Percentiles rank a stretch among this genome's conserved stretches.
Conservation (phyloP, 2,888 invertebrate genomes). For the Rhopalosiphum nymphaeae region DNA sequence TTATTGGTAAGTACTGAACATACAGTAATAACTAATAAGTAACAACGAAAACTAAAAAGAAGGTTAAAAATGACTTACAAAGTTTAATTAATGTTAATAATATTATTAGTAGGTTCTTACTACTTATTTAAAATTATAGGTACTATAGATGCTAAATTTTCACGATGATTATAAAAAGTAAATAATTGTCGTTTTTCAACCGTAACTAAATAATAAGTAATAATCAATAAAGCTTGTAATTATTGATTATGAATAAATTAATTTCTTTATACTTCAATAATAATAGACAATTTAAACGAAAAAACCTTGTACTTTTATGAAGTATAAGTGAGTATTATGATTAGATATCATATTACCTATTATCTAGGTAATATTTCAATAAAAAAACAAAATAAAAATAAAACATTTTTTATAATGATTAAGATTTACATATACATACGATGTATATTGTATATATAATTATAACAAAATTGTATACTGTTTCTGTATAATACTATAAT, state of each 20-base stretch:
- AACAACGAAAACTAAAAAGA: background rate
- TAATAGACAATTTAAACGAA: background rate
- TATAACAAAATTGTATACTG: background rate
- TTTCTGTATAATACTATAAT: no score
- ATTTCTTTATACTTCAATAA: conserved; percentile 4
- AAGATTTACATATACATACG: background rate
- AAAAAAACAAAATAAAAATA: background rate
- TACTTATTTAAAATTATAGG: background rate
- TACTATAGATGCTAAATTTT: background rate
- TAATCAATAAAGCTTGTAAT: conserved; percentile 22
- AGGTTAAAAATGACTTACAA: background rate
- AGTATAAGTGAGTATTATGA: background rate
- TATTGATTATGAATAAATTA: background rate
- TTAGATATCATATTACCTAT: background rate
- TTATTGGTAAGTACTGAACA: background rate
- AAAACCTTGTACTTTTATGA: conserved; percentile 19
- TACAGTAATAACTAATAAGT: background rate
- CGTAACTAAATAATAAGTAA: background rate
- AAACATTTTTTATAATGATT: background rate
- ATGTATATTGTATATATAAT: background rate
- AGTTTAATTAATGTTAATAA: background rate
- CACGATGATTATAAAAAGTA: background rate
- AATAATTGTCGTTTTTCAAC: conserved; percentile 14
- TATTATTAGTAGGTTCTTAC: background rate
- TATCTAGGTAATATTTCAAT: background rate